These are phyloP conservation scores for Leucophora obtusa DNA, from an alignment of 2,888 invertebrate species.

Conservation along the genomic window DNA sequence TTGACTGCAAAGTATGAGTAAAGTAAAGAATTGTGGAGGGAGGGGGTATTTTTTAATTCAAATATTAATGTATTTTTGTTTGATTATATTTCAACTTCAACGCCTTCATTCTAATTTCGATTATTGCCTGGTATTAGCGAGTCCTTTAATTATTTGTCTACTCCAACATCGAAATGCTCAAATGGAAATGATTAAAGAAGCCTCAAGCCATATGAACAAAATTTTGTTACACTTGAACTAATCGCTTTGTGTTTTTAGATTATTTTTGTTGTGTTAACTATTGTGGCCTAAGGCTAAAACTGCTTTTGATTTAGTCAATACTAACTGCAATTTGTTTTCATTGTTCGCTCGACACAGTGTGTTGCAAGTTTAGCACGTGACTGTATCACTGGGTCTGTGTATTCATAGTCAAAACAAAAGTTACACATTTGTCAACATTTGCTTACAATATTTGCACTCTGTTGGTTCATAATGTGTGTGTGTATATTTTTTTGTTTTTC, in stretches of 20 bases:
- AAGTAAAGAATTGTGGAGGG: neutral
- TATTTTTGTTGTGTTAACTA: slow-evolving; percentile 22
- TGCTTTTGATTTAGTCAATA: slow-evolving; percentile 50
- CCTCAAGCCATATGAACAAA: slow-evolving; percentile 45
- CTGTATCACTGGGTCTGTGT: slow-evolving; percentile 36
- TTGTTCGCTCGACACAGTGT: slow-evolving; percentile 35
- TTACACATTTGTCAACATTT: slow-evolving; percentile 58
- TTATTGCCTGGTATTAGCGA: slow-evolving; percentile 48
- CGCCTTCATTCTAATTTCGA: slow-evolving; percentile 56
- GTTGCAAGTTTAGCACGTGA: slow-evolving; percentile 46
- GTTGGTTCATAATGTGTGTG: slow-evolving; percentile 29
- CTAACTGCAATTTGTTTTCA: slow-evolving; percentile 51
- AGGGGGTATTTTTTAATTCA: slow-evolving; percentile 25
- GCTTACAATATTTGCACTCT: slow-evolving; percentile 45
- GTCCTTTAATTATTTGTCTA: slow-evolving; percentile 50
- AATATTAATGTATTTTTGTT: slow-evolving; percentile 24
- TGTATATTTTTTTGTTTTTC: neutral
- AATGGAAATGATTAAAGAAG: slow-evolving; percentile 31
- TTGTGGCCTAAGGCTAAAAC: slow-evolving; percentile 52
- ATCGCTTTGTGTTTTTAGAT: slow-evolving; percentile 47
- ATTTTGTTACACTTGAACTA: slow-evolving; percentile 59
- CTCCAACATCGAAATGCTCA: slow-evolving; percentile 32
- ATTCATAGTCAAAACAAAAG: slow-evolving; percentile 60
- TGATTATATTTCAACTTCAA: slow-evolving; percentile 56
- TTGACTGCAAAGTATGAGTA: slow-evolving; percentile 12